Base-by-base conservation (phyloP, 2,113 vertebrate species). In the Aleadryas rufinucha region DNA sequence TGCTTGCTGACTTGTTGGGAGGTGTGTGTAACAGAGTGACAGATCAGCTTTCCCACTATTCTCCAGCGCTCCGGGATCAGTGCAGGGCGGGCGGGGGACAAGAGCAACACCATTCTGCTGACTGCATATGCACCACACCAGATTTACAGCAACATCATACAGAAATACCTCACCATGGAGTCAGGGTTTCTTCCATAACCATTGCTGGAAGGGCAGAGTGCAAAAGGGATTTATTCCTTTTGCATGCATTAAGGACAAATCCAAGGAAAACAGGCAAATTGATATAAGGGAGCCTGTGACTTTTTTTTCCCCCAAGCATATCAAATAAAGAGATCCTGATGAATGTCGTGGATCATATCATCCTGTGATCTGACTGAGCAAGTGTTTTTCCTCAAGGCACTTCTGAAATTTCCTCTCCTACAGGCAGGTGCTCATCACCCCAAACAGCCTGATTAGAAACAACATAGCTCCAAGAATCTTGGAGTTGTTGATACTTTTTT, bases 221-320 rank as follows among this genome's bases (percentile, higher is more conserved):
- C 0, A 3, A 70, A 61, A 57, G 11, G 23, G 9, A 61, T 68
- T 50, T 42, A 64, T 31, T 79, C 23, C 30, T 85, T 90, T 59
- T 3, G 0, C 13, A 9, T 5, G 1, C 7, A 10, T 30, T 60
- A 61, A 45, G 13, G 45, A 53, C 3, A 86, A 65, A 85, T 22
- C 9, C 52, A 66, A 65, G 30, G 5, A 83, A 90, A 52, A 12
- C 11, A 53, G 6, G 27, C 16, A 56, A 87, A 52, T 1, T 10
- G 16, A 47, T 45, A 26, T 8, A 70, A 53, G 5, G 16, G 26
- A 78, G 75, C 4, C 12, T 45, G 8, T n/a, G 17, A 13, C 7
- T 17, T n/a, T 7, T 54, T 49, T 19, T n/a, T 5, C 3, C 3
- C 6, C 6, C 5, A 49, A 24, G 3, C 5, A 17, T 9, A 52